Conservation (phyloP, 2,113 vertebrate species). For the Malurus alboscapulatus region DNA sequence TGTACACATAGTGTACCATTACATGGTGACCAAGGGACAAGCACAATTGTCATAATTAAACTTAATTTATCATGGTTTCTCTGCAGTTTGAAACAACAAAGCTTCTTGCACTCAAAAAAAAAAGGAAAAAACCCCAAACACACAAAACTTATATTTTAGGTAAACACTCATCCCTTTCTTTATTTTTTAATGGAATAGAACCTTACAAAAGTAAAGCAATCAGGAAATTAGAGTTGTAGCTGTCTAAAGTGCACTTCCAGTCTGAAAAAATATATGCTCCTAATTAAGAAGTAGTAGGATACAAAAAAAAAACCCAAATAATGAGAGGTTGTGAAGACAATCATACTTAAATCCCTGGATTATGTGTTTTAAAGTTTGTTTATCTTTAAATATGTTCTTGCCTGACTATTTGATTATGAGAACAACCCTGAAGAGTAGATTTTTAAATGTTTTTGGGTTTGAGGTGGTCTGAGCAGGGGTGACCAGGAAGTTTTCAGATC, state of each 20-base stretch:
- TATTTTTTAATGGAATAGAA: neutral
- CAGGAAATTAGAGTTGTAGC: neutral
- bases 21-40: neutral
- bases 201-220: neutral
- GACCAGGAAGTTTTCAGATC: neutral
- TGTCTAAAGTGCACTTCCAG: neutral
- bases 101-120: fast-evolving
- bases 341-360: neutral
- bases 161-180: neutral
- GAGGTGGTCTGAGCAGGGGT: neutral
- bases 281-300: neutral
- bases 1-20: neutral
- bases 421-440: neutral
- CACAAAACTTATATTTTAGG: neutral
- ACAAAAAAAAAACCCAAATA: neutral
- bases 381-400: neutral
- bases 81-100: neutral
- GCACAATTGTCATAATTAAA: neutral
- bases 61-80: neutral
- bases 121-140: neutral
- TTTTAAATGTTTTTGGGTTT: neutral
- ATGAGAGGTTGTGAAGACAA: neutral
- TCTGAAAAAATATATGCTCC: neutral
- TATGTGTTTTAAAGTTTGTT: neutral
- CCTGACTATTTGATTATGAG: neutral